A percentile compares a stretch with the other conserved stretches of the same genome.
These are phyloP conservation scores for Dinomys branickii DNA, from an alignment of 2,113 vertebrate genomes.

Conservation along the genomic window DNA sequence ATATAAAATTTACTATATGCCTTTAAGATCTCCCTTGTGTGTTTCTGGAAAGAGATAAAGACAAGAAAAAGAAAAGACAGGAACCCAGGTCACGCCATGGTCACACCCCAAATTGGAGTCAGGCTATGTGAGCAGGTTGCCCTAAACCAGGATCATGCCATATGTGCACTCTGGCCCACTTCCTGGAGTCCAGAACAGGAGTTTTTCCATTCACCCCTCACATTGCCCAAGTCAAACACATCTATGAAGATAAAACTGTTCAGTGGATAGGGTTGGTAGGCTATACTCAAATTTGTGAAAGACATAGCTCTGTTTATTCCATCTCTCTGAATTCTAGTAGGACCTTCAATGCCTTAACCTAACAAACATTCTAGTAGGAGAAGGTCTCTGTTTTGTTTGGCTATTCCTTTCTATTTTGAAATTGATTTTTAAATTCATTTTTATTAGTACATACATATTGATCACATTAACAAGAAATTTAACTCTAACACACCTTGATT, in stretches of 20 bases:
- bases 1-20: too few species aligned
- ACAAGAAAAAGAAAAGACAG: too few species aligned
- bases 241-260: background rate
- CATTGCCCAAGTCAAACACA: background rate
- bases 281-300: background rate
- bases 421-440: background rate
- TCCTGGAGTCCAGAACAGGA: too few species aligned
- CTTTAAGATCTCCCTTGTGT: too few species aligned
- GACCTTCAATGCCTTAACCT: background rate
- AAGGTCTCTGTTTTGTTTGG: background rate
- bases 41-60: too few species aligned
- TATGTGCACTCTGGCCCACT: too few species aligned
- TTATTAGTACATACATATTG: background rate
- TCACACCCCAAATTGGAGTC: too few species aligned
- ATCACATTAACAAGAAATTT: background rate
- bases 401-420: background rate
- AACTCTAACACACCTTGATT: background rate
- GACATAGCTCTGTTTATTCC: background rate
- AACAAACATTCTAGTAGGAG: background rate
- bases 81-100: too few species aligned
- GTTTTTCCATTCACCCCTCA: slow-evolving; percentile 1
- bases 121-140: too few species aligned
- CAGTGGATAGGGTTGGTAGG: background rate
- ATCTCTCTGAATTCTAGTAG: background rate
- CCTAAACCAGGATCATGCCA: too few species aligned